phyloP scores from a whole-genome alignment of 2,888 invertebrate species.

The Psococerastis gibbosa region DNA sequence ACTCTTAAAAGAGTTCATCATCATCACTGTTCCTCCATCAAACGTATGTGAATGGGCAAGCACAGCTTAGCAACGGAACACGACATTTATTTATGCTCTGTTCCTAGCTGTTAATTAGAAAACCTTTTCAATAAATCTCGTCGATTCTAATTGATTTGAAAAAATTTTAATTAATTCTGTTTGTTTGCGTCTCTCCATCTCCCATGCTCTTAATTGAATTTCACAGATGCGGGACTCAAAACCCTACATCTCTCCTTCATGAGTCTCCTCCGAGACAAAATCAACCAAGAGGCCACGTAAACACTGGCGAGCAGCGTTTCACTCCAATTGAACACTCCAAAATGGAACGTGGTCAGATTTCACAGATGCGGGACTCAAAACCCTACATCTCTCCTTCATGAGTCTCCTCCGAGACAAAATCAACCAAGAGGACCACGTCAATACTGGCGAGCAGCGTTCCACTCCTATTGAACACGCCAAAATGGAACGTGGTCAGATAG shows the following conservation, averaged over 20 bases:
- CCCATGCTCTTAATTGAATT: neutral
- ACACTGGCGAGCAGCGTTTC: too few species aligned
- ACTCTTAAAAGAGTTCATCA: too few species aligned
- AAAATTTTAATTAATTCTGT: constrained; percentile 10
- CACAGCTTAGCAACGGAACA: too few species aligned
- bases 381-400: neutral
- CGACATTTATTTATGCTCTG: constrained; percentile 1
- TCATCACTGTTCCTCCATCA: too few species aligned
- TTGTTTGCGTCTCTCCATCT: constrained; percentile 4
- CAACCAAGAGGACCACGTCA: too few species aligned
- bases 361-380: neutral
- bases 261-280: too few species aligned
- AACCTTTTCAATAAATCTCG: constrained; percentile 8
- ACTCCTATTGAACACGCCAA: too few species aligned
- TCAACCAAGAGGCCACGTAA: too few species aligned
- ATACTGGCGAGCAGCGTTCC: too few species aligned
- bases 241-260: neutral
- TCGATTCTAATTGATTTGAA: constrained; percentile 8
- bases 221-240: neutral
- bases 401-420: too few species aligned
- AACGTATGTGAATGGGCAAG: too few species aligned
- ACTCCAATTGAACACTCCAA: too few species aligned
- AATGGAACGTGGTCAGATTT: neutral
- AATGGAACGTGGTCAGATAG: neutral
- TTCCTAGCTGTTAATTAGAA: constrained; percentile 6